Evolutionary conservation across 1,140 invertebrate genomes (phyloP).

Genomic region (Dreissena polymorpha): DNA sequence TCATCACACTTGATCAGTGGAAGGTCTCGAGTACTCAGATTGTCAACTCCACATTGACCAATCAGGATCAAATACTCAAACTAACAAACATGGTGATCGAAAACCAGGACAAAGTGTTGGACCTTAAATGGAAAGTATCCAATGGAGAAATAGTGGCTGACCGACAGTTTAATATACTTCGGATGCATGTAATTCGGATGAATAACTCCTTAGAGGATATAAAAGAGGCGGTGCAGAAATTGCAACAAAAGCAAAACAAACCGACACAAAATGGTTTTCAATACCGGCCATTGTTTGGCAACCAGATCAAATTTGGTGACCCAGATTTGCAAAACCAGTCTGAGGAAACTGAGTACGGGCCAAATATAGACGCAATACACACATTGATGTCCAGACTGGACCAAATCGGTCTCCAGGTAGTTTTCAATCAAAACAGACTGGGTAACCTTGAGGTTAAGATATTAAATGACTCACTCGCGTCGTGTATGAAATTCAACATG

Average conservation of each 20-base stretch:
- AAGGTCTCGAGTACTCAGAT: conserved; percentile 61
- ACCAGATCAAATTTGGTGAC: conserved; percentile 17
- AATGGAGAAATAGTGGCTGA: conserved; percentile 56
- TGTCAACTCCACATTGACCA: conserved; percentile 64
- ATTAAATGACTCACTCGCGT: conserved; percentile 68
- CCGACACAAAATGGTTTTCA: conserved; percentile 8
- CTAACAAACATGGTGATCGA: conserved; percentile 64
- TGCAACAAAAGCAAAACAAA: conserved; percentile 22
- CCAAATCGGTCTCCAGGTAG: conserved; percentile 65
- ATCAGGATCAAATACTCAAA: conserved; percentile 64
- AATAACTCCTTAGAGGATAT: conserved; percentile 73
- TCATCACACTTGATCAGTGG: conserved; percentile 72
- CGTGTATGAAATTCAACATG: conserved; percentile 67
- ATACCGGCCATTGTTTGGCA: conserved; percentile 28
- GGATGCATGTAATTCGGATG: conserved; percentile 68
- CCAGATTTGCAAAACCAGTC: conserved; percentile 18
- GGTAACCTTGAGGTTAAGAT: conserved; percentile 68
- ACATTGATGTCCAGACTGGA: conserved; percentile 60
- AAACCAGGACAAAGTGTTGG: conserved; percentile 59
- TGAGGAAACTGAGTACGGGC: background rate
- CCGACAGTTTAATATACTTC: conserved; percentile 66
- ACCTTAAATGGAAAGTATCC: conserved; percentile 62
- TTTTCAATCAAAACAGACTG: conserved; percentile 70
- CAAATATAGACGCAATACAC: conserved; percentile 12
- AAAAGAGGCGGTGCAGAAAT: conserved; percentile 61